Conservation (phyloP, 2,888 invertebrate genomes). For the Capitulum mitella region DNA sequence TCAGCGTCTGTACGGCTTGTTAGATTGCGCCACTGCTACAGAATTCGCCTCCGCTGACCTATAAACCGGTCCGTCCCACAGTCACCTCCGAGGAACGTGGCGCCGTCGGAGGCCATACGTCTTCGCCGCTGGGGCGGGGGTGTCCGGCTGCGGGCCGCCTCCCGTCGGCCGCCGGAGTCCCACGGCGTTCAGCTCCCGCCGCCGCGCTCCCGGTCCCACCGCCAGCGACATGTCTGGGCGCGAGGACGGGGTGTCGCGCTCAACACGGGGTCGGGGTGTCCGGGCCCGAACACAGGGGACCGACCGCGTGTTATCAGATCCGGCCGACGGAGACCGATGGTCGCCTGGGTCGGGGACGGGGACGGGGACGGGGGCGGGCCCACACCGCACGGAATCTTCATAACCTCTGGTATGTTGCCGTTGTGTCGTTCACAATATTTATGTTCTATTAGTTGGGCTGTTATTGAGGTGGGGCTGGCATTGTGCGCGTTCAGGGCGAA, state of each 20-base stretch:
- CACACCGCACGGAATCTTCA: background rate
- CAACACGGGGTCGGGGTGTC: too few species aligned
- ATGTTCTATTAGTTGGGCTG: background rate
- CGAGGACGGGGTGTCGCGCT: background rate
- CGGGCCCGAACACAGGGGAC: too few species aligned
- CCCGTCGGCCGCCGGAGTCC: too few species aligned
- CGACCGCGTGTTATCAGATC: background rate
- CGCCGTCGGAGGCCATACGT: too few species aligned
- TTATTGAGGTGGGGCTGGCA: background rate
- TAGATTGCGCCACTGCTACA: too few species aligned
- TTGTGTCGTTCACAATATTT: constrained; percentile 8
- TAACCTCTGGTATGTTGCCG: background rate
- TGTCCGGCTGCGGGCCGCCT: background rate
- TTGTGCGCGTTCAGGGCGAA: background rate
- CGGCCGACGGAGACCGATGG: background rate
- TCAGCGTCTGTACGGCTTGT: too few species aligned
- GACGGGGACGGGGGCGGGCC: background rate
- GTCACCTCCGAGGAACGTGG: too few species aligned
- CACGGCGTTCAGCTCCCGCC: too few species aligned
- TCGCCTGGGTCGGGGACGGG: background rate
- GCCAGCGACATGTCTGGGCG: background rate
- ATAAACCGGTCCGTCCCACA: too few species aligned
- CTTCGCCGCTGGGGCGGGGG: background rate
- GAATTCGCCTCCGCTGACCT: too few species aligned
- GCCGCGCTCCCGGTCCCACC: too few species aligned